Percentiles rank a stretch among this genome's conserved stretches.
Conservation (phyloP, 2,797 vertebrate species). For the Hypotaenidia okinawae region DNA sequence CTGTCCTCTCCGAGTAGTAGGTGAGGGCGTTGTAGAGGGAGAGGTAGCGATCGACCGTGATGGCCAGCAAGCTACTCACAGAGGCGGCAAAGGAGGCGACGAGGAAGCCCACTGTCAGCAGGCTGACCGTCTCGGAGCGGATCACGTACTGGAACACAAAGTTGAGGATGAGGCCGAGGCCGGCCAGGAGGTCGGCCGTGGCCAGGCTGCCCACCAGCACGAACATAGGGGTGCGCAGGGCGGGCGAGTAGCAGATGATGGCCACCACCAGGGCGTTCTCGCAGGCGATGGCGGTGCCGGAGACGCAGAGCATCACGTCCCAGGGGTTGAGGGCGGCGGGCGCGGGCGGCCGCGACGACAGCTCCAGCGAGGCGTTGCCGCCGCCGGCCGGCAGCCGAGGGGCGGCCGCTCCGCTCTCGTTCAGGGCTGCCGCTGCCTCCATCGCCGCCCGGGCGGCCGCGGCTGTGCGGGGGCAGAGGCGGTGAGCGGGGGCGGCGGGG, state of each 20-base stretch:
- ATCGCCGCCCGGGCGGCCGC: conserved; percentile 72
- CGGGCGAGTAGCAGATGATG: conserved; percentile 94
- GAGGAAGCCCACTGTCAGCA: conserved; percentile 95
- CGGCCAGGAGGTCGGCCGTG: conserved; percentile 94
- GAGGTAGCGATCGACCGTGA: conserved; percentile 96
- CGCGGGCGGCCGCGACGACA: conserved; percentile 75
- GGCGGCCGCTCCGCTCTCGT: conserved; percentile 75
- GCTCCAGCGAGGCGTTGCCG: conserved; percentile 76
- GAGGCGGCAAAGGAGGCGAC: conserved; percentile 97
- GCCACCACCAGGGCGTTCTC: conserved; percentile 97
- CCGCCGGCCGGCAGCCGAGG: conserved; percentile 63
- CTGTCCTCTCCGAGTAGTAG: conserved; percentile 94
- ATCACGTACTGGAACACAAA: conserved; percentile 96
- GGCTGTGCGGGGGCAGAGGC: conserved; percentile 18
- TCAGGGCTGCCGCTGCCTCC: conserved; percentile 81
- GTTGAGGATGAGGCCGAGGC: conserved; percentile 95
- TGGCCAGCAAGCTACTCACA: conserved; percentile 95
- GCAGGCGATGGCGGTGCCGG: conserved; percentile 94
- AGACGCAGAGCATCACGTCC: conserved; percentile 97
- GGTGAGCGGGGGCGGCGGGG: neutral
- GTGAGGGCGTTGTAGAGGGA: conserved; percentile 97
- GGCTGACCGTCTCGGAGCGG: conserved; percentile 92
- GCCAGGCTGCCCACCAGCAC: conserved; percentile 97
- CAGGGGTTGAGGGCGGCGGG: conserved; percentile 89
- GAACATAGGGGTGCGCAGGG: conserved; percentile 94